phyloP scores from a whole-genome alignment of 2,888 invertebrate species.

The Orchesella flavescens region DNA sequence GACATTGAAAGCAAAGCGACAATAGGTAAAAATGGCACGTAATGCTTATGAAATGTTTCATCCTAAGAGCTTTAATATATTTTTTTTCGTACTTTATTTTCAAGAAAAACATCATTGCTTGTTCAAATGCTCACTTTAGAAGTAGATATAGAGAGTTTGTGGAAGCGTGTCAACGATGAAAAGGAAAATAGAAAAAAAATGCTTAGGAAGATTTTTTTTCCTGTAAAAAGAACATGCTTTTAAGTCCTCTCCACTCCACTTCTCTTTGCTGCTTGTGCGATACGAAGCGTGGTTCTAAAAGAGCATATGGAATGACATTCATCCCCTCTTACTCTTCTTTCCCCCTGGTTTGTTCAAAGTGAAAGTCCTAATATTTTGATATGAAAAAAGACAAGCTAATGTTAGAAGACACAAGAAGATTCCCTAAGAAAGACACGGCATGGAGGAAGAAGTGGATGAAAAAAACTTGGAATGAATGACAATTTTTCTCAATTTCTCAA shows the following conservation, averaged over 20 bases:
- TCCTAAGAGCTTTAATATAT: constrained; percentile 35
- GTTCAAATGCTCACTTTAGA: not conserved
- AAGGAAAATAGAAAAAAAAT: constrained; percentile 4
- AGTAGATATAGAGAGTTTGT: not conserved
- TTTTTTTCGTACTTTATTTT: not conserved
- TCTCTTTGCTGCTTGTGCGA: not conserved
- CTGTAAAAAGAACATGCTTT: not conserved
- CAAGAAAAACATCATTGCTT: constrained; percentile 23
- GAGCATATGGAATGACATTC: constrained; percentile 34
- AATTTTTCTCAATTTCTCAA: constrained; percentile 61
- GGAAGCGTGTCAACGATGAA: constrained; percentile 14
- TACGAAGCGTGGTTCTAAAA: constrained; percentile 1
- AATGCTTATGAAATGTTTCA: constrained; percentile 54
- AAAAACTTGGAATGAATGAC: constrained; percentile 61
- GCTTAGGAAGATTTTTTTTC: constrained; percentile 9
- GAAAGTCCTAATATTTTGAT: constrained; percentile 11
- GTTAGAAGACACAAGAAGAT: not conserved
- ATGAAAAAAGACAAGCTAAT: constrained; percentile 12
- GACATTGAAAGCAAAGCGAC: constrained; percentile 51
- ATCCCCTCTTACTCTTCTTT: constrained; percentile 25
- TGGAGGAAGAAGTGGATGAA: constrained; percentile 40
- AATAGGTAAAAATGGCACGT: constrained; percentile 49
- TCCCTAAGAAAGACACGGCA: not conserved
- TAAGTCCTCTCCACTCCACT: constrained; percentile 2
- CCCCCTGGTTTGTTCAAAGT: not conserved